phyloP scores from a whole-genome alignment of 2,797 vertebrate species.

The Anas bernieri region DNA sequence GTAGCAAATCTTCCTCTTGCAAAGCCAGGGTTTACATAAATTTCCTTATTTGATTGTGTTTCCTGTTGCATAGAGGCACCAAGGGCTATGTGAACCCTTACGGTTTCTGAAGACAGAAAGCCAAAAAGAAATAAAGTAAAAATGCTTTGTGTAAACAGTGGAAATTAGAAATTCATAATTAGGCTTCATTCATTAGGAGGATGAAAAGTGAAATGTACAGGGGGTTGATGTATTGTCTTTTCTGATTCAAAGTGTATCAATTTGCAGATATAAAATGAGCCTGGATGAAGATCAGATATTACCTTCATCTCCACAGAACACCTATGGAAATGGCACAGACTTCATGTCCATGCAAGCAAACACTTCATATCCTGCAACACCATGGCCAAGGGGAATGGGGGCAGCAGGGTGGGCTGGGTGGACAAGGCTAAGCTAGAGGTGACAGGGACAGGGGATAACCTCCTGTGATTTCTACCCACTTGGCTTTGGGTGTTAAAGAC shows the following conservation, averaged over 20 bases:
- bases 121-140: constrained; percentile 35
- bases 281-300: neutral
- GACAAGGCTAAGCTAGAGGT: neutral
- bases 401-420: neutral
- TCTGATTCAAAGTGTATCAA: neutral
- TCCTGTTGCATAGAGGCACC: constrained; percentile 23
- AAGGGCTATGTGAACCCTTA: neutral
- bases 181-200: neutral
- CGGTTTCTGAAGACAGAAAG: neutral
- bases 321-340: neutral
- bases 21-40: constrained; percentile 3
- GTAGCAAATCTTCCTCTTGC: constrained; percentile 44
- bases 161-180: constrained; percentile 51
- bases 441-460: neutral
- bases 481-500: neutral
- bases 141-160: constrained; percentile 16
- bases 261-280: neutral
- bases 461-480: neutral
- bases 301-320: neutral
- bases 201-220: neutral
- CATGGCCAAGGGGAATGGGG: fast-evolving
- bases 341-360: neutral
- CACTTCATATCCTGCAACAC: neutral
- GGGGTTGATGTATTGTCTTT: neutral
- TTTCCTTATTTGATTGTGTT: constrained; percentile 50